phyloP scores from a whole-genome alignment of 2,888 invertebrate genomes.

The Crocallis elinguaria region DNA sequence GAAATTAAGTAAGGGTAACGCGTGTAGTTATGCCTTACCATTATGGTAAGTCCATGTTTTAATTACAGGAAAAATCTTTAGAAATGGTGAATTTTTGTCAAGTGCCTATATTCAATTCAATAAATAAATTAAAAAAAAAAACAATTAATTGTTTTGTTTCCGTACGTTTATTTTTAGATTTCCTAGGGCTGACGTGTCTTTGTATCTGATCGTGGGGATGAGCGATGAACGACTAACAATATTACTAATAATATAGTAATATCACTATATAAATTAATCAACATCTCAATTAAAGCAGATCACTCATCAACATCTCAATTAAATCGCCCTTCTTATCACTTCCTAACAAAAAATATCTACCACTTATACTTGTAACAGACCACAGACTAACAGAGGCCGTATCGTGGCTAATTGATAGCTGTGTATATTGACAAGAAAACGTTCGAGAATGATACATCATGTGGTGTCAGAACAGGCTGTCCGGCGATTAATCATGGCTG shows the following conservation, averaged over 20 bases:
- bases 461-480: conserved; percentile 72
- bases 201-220: no score
- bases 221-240: no score
- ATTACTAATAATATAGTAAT: background rate
- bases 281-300: background rate
- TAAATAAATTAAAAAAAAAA: no score
- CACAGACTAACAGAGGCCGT: conserved; percentile 21
- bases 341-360: conserved; percentile 8
- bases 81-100: no score
- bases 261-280: background rate
- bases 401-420: conserved; percentile 71
- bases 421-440: conserved; percentile 74
- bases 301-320: background rate
- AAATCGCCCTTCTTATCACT: conserved; percentile 13
- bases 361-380: conserved; percentile 10
- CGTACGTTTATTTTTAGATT: no score
- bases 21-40: no score
- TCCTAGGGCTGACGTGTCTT: no score
- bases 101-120: no score
- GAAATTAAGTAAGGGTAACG: no score
- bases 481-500: conserved; percentile 74
- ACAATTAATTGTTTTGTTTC: no score
- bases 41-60: no score
- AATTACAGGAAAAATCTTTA: no score
- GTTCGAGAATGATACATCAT: conserved; percentile 79